A percentile compares a stretch with the other conserved stretches of the same genome.
These are phyloP conservation scores for Sinosuthora webbiana DNA, from an alignment of 2,113 vertebrate species.

Conservation along the genomic window DNA sequence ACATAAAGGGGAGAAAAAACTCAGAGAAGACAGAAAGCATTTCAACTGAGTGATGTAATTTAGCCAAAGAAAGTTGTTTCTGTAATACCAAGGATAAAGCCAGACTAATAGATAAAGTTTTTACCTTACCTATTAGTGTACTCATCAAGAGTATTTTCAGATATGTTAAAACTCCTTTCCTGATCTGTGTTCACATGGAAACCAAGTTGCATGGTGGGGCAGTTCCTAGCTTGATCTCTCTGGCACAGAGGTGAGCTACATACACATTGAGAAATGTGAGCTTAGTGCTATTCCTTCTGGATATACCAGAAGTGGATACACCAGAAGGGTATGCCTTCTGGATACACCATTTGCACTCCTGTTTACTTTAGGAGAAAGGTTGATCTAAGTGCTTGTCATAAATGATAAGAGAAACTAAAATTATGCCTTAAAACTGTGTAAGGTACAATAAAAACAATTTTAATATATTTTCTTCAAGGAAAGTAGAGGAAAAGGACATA, in stretches of 20 bases:
- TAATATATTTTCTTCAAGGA: not conserved
- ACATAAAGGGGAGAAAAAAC: not conserved
- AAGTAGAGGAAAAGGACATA: not conserved
- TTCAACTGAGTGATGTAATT: not conserved
- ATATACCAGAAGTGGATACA: not conserved
- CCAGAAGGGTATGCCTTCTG: not conserved
- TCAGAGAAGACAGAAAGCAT: not conserved
- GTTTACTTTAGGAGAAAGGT: not conserved
- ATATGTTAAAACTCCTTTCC: not conserved
- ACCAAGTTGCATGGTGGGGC: not conserved
- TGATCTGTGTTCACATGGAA: not conserved
- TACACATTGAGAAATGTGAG: not conserved
- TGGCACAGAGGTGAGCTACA: not conserved
- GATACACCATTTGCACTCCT: not conserved
- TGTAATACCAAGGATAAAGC: not conserved
- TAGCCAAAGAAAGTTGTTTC: not conserved
- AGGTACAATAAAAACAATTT: not conserved
- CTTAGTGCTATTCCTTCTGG: not conserved
- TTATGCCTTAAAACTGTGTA: not conserved
- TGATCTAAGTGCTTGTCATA: not conserved
- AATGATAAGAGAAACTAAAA: not conserved
- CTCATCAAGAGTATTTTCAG: not conserved
- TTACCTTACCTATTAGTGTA: not conserved
- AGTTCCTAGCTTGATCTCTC: not conserved
- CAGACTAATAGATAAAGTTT: not conserved